phyloP scores from a whole-genome alignment of 2,113 vertebrate genomes.

The Lutjanus erythropterus region DNA sequence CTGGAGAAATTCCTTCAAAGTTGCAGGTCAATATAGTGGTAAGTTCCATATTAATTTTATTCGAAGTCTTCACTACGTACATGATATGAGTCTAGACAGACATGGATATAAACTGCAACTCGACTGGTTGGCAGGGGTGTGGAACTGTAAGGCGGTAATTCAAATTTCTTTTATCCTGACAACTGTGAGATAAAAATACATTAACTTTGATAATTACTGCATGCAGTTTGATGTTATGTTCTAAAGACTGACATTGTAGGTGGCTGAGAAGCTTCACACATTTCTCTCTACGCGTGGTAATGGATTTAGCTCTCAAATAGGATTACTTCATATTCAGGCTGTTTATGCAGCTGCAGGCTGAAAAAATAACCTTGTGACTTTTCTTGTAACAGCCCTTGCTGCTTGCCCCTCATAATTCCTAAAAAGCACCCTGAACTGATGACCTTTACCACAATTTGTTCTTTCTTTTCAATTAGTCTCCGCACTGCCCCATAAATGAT shows the following conservation, averaged over 20 bases:
- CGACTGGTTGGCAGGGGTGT: too few relatives aligned
- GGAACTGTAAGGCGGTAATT: too few relatives aligned
- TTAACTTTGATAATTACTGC: neutral
- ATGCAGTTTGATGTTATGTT: neutral
- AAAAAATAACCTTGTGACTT: conserved; percentile 16
- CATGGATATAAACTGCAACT: too few relatives aligned
- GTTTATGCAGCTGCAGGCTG: neutral
- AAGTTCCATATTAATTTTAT: too few relatives aligned
- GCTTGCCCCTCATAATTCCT: conserved; percentile 9
- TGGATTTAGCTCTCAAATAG: neutral
- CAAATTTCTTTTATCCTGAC: neutral
- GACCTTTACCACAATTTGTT: conserved; percentile 42
- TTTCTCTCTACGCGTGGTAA: neutral
- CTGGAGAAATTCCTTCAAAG: too few relatives aligned
- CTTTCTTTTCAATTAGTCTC: conserved; percentile 49
- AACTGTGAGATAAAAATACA: neutral
- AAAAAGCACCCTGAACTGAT: conserved; percentile 24
- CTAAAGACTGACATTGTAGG: neutral
- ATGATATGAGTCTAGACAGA: too few relatives aligned
- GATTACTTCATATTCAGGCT: conserved; percentile 1
- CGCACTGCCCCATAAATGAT: conserved; percentile 33
- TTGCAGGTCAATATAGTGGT: too few relatives aligned
- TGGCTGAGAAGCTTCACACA: neutral
- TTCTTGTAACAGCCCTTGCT: rapidly evolving
- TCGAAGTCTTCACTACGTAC: too few relatives aligned